Percentiles rank a stretch among this genome's conserved stretches.
These are phyloP conservation scores for Lucilia cuprina DNA, from an alignment of 1,140 invertebrate species.

Conservation along the genomic window DNA sequence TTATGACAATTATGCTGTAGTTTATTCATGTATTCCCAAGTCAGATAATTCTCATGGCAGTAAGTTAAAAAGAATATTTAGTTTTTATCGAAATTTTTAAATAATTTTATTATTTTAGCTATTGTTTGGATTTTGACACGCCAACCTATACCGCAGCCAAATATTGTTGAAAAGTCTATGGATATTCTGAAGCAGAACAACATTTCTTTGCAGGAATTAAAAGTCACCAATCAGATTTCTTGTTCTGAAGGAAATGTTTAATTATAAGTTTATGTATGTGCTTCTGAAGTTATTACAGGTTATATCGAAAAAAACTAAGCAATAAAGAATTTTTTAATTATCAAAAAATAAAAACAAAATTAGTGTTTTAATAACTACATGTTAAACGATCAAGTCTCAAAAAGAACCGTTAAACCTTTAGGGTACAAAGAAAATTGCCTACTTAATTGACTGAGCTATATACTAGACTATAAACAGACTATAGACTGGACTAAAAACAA, in stretches of 20 bases:
- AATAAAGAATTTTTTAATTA: not conserved
- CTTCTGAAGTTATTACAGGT: not conserved
- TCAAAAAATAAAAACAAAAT: not conserved
- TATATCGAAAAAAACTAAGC: not conserved
- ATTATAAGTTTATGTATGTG: too few relatives aligned
- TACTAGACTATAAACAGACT: too few relatives aligned
- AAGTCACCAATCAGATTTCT: slow-evolving; percentile 22
- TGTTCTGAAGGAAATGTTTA: not conserved
- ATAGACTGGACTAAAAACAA: too few relatives aligned
- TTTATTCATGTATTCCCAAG: slow-evolving; percentile 22
- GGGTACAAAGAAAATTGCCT: too few relatives aligned
- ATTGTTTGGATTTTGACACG: slow-evolving; percentile 37
- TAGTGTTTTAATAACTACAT: too few relatives aligned
- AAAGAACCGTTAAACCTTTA: too few relatives aligned
- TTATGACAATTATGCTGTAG: slow-evolving; percentile 36
- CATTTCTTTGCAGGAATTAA: not conserved
- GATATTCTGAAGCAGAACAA: not conserved
- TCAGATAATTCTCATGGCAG: not conserved
- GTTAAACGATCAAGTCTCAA: too few relatives aligned
- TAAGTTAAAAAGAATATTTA: too few relatives aligned
- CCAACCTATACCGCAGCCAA: not conserved
- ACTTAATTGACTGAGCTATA: too few relatives aligned
- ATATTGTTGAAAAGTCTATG: slow-evolving; percentile 10
- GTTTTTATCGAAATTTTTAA: not conserved
- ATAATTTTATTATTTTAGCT: not conserved